These are phyloP conservation scores for Leontocebus nigricollis DNA, from an alignment of 2,797 vertebrate species.

Conservation along the genomic window DNA sequence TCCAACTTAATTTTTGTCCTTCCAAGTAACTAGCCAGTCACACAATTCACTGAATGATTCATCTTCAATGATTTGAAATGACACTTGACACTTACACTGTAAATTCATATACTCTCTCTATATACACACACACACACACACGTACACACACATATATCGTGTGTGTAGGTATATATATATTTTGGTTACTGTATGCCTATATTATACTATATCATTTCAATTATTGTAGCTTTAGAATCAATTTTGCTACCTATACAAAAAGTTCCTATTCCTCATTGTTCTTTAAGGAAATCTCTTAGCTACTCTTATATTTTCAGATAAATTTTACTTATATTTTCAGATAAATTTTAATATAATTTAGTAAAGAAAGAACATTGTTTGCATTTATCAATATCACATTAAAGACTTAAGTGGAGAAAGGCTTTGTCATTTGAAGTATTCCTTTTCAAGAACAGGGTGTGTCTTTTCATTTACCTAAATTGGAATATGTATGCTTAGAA, in stretches of 20 bases:
- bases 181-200: not conserved
- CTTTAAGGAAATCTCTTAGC: not conserved
- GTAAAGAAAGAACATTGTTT: not conserved
- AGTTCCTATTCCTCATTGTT: not conserved
- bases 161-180: not conserved
- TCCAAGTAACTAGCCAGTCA: not conserved
- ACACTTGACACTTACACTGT: not conserved
- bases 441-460: not conserved
- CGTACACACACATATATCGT: not conserved
- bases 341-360: not conserved
- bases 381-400: not conserved
- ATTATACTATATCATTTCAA: not conserved
- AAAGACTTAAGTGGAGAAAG: not conserved
- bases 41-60: not conserved
- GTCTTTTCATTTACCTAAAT: not conserved
- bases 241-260: not conserved
- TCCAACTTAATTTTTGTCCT: not conserved
- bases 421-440: not conserved
- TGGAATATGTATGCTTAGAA: not conserved
- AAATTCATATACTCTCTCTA: not conserved
- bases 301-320: not conserved
- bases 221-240: not conserved
- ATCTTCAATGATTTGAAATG: not conserved
- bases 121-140: not conserved
- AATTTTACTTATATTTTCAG: not conserved